Base-by-base conservation (phyloP, 2,888 invertebrate genomes). In the Taphrorychus bicolor region DNA sequence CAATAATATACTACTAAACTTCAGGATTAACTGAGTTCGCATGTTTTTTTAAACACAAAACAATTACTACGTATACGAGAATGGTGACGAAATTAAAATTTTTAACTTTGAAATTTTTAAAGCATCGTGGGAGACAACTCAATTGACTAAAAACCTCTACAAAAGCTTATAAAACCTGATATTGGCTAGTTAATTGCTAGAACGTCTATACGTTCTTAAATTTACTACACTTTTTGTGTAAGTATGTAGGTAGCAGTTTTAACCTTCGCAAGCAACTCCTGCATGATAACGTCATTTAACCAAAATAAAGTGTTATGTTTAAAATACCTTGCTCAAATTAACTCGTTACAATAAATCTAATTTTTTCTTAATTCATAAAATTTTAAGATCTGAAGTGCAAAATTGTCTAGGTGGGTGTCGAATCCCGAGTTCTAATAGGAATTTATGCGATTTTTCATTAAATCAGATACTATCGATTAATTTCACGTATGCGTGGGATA, bases 361-460 rank as follows among this genome's bases (percentile, higher is more conserved):
- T 45, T 45, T 45, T 45, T 7, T 45, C 45, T 45, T 45, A 14
- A 45, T 45, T 45, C 45, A 45, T 45, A 32, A 32, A 32, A 32
- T 32, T 32, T 32, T 32, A 32, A 32, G 32, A 3, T 32, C 32
- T n/a, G n/a, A n/a, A n/a, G n/a, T n/a, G 11, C 32, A 32, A 32
- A 11, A 32, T 32, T 32, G 7, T 32, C 32, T 32, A 32, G 11
- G 32, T 32, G 32, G 32, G 32, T 32, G 32, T 32, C 32, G 32
- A n/a, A n/a, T n/a, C n/a, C n/a, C n/a, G n/a, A n/a, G n/a, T n/a
- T n/a, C n/a, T n/a, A n/a, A n/a, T n/a, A n/a, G n/a, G n/a, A n/a
- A n/a, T n/a, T n/a, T n/a, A n/a, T n/a, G n/a, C n/a, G n/a, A n/a
- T n/a, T n/a, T n/a, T n/a, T n/a, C n/a, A n/a, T n/a, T n/a, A n/a